Percentiles rank a stretch among this genome's conserved stretches.
These are phyloP conservation scores for Babylonia areolata DNA, from an alignment of 1,140 invertebrate genomes.

Conservation along the genomic window DNA sequence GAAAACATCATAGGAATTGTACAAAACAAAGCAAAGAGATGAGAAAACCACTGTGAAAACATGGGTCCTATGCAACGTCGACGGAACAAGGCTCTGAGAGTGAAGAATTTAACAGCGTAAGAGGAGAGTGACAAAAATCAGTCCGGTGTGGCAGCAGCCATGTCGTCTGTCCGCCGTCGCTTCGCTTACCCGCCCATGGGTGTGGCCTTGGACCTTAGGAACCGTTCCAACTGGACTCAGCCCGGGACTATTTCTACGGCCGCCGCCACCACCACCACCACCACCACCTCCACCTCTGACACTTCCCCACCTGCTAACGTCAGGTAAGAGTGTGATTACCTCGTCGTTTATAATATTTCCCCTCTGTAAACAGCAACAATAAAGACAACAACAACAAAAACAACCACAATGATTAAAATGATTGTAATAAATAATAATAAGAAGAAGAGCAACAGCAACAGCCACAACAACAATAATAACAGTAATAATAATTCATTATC, in stretches of 20 bases:
- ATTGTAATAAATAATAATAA: no score
- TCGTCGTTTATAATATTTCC: no score
- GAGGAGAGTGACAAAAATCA: neutral
- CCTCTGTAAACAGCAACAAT: no score
- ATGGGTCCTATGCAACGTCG: no score
- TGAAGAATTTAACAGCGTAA: neutral
- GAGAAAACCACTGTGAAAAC: no score
- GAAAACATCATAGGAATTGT: no score
- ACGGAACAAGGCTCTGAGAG: neutral
- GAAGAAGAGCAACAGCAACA: no score
- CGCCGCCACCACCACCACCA: neutral
- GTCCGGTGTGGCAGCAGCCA: neutral
- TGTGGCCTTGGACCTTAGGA: slow-evolving; percentile 11
- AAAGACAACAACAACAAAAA: no score
- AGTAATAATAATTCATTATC: no score
- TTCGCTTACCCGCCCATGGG: slow-evolving; percentile 30
- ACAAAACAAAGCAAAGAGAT: no score
- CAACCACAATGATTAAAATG: no score
- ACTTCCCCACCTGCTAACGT: neutral
- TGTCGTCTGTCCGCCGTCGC: slow-evolving; percentile 7
- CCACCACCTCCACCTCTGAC: neutral
- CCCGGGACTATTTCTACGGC: neutral
- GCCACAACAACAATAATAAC: no score
- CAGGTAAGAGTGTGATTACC: neutral
- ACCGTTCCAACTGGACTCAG: neutral